Evolutionary conservation across 2,797 vertebrate genomes (phyloP), one percentile per base, ranked within the genome.

Genomic region (Mormyrops attenuatus): DNA sequence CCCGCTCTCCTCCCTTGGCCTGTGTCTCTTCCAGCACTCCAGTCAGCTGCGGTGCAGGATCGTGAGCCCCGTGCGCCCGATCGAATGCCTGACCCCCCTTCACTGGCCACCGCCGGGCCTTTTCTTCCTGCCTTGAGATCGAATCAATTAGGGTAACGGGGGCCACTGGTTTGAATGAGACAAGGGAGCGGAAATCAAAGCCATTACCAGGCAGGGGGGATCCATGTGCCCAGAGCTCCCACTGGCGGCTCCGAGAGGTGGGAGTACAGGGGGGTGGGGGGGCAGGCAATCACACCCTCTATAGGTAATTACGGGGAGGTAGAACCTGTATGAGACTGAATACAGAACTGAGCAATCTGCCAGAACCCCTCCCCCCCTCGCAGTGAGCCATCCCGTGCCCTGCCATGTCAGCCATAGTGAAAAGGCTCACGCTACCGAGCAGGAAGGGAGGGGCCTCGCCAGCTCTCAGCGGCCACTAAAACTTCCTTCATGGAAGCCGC

Each of bases 401-500:
- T 82, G 50, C 88, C 60, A 88, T 47, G 66, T 80, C n/a, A 3
- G 60, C 66, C 63, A 88, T 86, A 87, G 66, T 87, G 87, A 87
- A 87, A 80, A 34, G 49, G 30, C 88, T 15, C 44, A 87, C 38
- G 38, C 89, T 89, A 88, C 88, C 41, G 66, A 47, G 88, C 50
- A 9, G 77, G 73, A 89, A 89, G 88, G 69, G 73, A 69, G 57
- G 86, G 49, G 88, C 89, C 50, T 86, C 89, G 89, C 47, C 91
- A 89, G 91, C 60, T 87, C 89, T 90, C 90, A 69, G 22, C 69
- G 17, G 85, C 88, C 77, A 88, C 90, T 93, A 89, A 90, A 92
- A 88, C 90, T 30, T 91, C 86, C 85, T 90, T 89, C 60, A 84
- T 90, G 89, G 84, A 90, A 90, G 89, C 73, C 82, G n/a, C 3